These are phyloP conservation scores for Oxytorus armatus DNA, from an alignment of 2,888 invertebrate genomes.

Conservation along the genomic window DNA sequence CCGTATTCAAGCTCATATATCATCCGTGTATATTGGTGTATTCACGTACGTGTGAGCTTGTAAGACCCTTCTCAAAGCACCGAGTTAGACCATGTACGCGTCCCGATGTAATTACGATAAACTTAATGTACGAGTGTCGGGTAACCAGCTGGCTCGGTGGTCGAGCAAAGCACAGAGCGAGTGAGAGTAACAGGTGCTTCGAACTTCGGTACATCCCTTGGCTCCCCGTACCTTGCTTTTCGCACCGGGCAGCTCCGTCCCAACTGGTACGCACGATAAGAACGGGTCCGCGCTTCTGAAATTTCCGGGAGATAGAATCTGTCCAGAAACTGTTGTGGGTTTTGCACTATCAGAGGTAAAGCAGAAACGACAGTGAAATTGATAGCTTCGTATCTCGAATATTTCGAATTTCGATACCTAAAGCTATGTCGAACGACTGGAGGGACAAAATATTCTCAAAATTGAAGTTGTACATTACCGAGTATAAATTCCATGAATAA, in stretches of 20 bases:
- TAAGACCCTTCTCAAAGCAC: slow-evolving; percentile 53
- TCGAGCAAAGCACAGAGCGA: slow-evolving; percentile 56
- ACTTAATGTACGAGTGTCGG: slow-evolving; percentile 78
- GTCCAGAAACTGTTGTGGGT: slow-evolving; percentile 33
- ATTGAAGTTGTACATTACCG: neutral
- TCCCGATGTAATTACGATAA: slow-evolving; percentile 81
- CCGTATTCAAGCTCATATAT: slow-evolving; percentile 24
- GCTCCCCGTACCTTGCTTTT: slow-evolving; percentile 53
- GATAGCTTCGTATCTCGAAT: slow-evolving; percentile 30
- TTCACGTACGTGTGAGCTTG: slow-evolving; percentile 51
- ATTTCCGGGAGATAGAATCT: slow-evolving; percentile 60
- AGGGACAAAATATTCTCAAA: neutral
- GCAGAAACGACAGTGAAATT: neutral
- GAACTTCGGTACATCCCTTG: slow-evolving; percentile 71
- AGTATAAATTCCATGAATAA: too few species aligned
- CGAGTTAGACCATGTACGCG: slow-evolving; percentile 56
- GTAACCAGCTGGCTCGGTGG: slow-evolving; percentile 76
- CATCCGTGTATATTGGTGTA: slow-evolving; percentile 33
- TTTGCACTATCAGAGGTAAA: slow-evolving; percentile 33
- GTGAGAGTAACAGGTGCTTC: slow-evolving; percentile 79
- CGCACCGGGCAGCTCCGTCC: slow-evolving; percentile 46
- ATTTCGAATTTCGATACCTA: slow-evolving; percentile 24
- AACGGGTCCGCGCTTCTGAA: slow-evolving; percentile 57
- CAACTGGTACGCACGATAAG: slow-evolving; percentile 57
- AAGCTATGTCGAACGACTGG: neutral